phyloP scores from a whole-genome alignment of 2,113 vertebrate genomes.

The Poeciliopsis occidentalis region DNA sequence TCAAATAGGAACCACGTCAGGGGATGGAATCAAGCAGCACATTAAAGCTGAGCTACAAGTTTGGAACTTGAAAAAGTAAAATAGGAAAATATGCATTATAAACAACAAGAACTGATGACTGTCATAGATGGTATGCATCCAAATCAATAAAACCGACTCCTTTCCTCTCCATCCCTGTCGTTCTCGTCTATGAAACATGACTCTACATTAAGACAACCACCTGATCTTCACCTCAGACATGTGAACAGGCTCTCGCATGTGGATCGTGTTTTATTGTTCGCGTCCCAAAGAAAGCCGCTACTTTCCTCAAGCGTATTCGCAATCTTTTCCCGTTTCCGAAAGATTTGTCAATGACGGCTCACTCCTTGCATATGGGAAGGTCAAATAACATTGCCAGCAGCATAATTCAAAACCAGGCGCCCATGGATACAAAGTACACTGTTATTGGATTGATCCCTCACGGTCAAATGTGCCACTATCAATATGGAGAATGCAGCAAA shows the following conservation, averaged over 20 bases:
- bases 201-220: slow-evolving; percentile 31
- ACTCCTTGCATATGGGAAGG: slow-evolving; percentile 58
- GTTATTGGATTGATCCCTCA: slow-evolving; percentile 61
- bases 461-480: slow-evolving; percentile 56
- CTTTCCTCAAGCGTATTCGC: slow-evolving; percentile 29
- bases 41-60: neutral
- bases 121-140: slow-evolving; percentile 40
- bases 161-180: slow-evolving; percentile 27
- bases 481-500: slow-evolving; percentile 16
- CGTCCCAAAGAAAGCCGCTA: neutral
- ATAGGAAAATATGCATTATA: neutral
- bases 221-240: slow-evolving; percentile 40
- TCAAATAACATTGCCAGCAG: slow-evolving; percentile 74
- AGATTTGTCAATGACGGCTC: slow-evolving; percentile 33
- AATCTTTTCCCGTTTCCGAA: slow-evolving; percentile 19
- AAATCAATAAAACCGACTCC: slow-evolving; percentile 60
- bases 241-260: neutral
- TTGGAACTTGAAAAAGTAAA: slow-evolving; percentile 10
- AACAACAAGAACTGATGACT: slow-evolving; percentile 23
- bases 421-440: slow-evolving; percentile 67
- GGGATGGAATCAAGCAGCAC: slow-evolving; percentile 7
- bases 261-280: neutral
- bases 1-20: neutral
- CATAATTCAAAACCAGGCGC: slow-evolving; percentile 75
- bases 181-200: slow-evolving; percentile 57